These are phyloP conservation scores for Platalea minor DNA, from an alignment of 2,797 vertebrate species.

Conservation along the genomic window DNA sequence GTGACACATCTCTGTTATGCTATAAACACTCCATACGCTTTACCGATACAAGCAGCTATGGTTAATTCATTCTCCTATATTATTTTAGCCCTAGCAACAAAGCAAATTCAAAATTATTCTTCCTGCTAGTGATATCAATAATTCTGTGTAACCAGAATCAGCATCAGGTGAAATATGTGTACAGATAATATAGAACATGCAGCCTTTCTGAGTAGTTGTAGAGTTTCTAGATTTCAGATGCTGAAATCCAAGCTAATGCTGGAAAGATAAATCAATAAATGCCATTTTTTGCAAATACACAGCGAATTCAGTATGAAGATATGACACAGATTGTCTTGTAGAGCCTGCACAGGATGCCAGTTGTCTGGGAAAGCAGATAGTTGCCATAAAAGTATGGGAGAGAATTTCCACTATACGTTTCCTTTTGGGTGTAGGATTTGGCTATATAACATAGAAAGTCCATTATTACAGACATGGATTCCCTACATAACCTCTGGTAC, in stretches of 20 bases:
- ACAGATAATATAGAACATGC: background rate
- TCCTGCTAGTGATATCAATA: background rate
- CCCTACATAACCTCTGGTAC: background rate
- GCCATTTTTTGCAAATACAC: background rate
- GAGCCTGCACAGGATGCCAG: background rate
- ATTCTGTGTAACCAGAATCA: background rate
- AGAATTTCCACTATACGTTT: background rate
- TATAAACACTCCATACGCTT: background rate
- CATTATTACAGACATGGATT: background rate
- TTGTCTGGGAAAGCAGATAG: constrained; percentile 3
- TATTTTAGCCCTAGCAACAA: background rate
- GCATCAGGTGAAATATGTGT: background rate
- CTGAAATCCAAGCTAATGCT: background rate
- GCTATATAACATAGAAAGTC: background rate
- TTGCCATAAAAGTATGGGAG: background rate
- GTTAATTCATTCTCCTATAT: background rate
- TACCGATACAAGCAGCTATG: background rate
- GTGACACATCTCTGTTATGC: background rate
- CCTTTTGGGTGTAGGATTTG: background rate
- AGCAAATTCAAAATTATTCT: background rate
- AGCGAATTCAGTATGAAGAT: background rate
- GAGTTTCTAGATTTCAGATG: background rate
- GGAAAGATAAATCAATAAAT: background rate
- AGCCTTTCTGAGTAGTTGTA: background rate
- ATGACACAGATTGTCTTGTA: background rate